Evolutionary conservation across 1,140 invertebrate species (phyloP), one percentile per base, ranked within the genome.

Genomic region (Drosophila guanche): DNA sequence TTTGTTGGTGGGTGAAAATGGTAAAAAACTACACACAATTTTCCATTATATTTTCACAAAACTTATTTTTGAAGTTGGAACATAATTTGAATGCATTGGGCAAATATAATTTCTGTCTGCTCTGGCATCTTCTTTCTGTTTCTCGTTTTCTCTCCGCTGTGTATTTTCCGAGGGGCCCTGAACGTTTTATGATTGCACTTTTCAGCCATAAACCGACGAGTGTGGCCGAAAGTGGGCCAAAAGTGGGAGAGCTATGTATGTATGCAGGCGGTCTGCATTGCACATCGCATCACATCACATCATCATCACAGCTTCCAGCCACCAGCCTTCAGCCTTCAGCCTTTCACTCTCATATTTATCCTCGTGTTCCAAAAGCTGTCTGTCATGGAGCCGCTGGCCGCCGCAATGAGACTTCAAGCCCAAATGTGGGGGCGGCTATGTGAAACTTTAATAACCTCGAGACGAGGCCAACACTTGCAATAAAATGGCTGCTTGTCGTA

Each of bases 131-230:
- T 27, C 53, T 27, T 52, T 16, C 16, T 43, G 25, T 33, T 5
- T 14, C 48, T 54, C 56, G 33, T 67, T 53, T 48, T 62, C 53
- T 33, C 66, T 41, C n/a, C n/a, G 55, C 23, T 56, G 46, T 41
- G 59, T 53, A 47, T 51, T 42, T 46, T 43, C 45, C 46, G n/a
- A 58, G 73, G 57, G 46, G 66, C 76, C 79, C 79, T 84, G 79
- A 84, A 85, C 79, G 79, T 85, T 84, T 84, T 84, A 85, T 84
- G 80, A 84, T 84, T 84, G 79, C 79, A 84, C 80, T 84, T 84
- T 85, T 85, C 61, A 79, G 80, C 76, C 76, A 83, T 85, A 85
- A 79, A 84, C 79, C 76, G 75, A 79, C 56, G 41, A 55, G 62
- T 47, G 65, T 42, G 23, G 33, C 33, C 10, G 33, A 12, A 37